A percentile compares a stretch with the other conserved stretches of the same genome.
Conservation (phyloP, 2,113 vertebrate genomes). For the Oreocharis arfaki region DNA sequence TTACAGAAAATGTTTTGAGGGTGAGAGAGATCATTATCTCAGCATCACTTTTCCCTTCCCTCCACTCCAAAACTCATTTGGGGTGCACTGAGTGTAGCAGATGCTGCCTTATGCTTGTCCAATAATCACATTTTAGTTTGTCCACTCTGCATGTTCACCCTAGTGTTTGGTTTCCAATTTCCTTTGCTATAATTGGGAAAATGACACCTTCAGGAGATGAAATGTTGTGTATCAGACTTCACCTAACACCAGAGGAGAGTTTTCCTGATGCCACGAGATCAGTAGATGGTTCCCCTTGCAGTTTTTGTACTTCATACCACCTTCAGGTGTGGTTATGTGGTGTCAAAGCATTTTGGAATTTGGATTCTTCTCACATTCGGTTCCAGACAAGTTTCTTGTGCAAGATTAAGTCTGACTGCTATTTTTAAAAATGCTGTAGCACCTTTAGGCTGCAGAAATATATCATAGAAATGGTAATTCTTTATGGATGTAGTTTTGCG, state of each 20-base stretch:
- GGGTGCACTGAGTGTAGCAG: background rate
- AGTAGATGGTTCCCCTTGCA: background rate
- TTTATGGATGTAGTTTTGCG: background rate
- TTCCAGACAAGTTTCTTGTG: background rate
- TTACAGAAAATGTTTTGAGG: background rate
- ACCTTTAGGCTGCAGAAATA: background rate
- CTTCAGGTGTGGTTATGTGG: background rate
- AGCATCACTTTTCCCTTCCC: background rate
- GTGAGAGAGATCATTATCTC: background rate
- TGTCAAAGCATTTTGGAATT: background rate
- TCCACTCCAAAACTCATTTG: background rate
- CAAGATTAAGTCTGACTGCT: background rate
- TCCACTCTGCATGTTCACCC: background rate
- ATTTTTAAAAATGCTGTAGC: background rate
- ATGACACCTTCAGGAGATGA: background rate
- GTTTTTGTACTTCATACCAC: background rate
- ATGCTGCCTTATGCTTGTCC: background rate
- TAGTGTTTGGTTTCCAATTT: conserved; percentile 2
- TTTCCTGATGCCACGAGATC: background rate
- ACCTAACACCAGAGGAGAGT: background rate
- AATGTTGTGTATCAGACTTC: background rate
- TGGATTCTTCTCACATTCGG: background rate
- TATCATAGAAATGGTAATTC: background rate
- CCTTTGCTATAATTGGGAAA: background rate
- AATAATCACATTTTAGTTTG: background rate